Evolutionary conservation across 2,797 vertebrate species (phyloP), one percentile per base, ranked within the genome.

Genomic region (Tympanoctomys barrerae): DNA sequence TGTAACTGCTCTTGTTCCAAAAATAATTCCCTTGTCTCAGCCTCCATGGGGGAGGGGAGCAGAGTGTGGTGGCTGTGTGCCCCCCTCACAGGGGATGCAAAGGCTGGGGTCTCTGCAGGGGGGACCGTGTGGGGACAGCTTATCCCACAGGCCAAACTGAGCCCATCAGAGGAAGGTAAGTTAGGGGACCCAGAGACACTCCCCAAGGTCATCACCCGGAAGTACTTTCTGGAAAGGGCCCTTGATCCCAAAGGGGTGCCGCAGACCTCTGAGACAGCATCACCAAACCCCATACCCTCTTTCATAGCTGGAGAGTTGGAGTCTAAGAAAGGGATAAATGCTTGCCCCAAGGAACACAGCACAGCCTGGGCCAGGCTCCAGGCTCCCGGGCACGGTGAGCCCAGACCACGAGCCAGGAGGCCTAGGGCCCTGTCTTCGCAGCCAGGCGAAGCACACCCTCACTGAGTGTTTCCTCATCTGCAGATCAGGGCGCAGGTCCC

Each of bases 1-100:
- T 98, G 97, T 98, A 98, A 98, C 97, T 49, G 96, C 96, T 98
- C 98, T 97, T 96, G 95, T 98, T 98, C 98, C 97, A 98, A 98
- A 99, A 98, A 98, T 97, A 98, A 97, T 98, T 98, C 93, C 96
- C 98, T 97, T 96, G 96, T 98, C 97, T 98, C 95, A 70, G 93
- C 97, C 96, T 97, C 96, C 75, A 89, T 91, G 96, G 97, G 97
- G 85, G 96, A 97, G 95, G 95, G 94, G 83, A 94, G 95, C 75
- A 68, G 61, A 91, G 61, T 11, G 5, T 49, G 46, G 1, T 36
- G 52, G 91, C 75, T 61, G 95, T 95, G 96, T 89, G 77, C 68
- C 95, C 59, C 19, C 39, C 49, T 36, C 59, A 57, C 52, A 24
- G 75, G 96, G 78, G 75, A 33, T 4, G 22, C 31, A 39, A 87